phyloP scores from a whole-genome alignment of 2,113 vertebrate genomes.

The Pedionomus torquatus region DNA sequence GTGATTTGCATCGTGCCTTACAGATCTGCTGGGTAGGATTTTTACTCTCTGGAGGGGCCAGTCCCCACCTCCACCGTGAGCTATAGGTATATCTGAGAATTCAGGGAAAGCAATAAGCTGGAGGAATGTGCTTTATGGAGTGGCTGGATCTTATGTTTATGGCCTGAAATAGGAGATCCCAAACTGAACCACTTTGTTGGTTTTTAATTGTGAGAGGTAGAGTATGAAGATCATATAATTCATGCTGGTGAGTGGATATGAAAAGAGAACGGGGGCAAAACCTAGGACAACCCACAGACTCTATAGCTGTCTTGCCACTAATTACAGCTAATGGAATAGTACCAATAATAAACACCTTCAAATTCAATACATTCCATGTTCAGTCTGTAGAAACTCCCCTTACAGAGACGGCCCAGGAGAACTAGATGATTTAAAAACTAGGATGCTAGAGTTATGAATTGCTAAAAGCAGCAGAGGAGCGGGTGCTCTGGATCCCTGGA shows the following conservation, averaged over 20 bases:
- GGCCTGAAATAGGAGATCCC: slow-evolving; percentile 36
- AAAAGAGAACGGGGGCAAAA: not conserved
- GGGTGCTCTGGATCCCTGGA: not conserved
- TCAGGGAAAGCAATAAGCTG: not conserved
- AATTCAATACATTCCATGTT: not conserved
- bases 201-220: slow-evolving; percentile 2
- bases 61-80: fast-evolving
- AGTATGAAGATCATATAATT: not conserved
- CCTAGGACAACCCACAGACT: not conserved
- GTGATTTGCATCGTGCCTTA: fast-evolving
- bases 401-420: not conserved
- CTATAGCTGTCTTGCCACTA: not conserved
- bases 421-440: not conserved
- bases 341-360: slow-evolving; percentile 2
- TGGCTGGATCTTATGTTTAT: slow-evolving; percentile 16
- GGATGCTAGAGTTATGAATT: not conserved
- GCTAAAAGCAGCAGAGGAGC: fast-evolving
- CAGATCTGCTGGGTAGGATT: not conserved
- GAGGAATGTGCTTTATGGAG: not conserved
- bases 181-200: not conserved
- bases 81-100: not conserved
- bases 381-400: not conserved
- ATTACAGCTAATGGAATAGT: not conserved
- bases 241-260: not conserved
- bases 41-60: not conserved